A percentile compares a stretch with the other conserved stretches of the same genome.
Conservation (phyloP, 2,113 vertebrate species). For the Cinclus cinclus region DNA sequence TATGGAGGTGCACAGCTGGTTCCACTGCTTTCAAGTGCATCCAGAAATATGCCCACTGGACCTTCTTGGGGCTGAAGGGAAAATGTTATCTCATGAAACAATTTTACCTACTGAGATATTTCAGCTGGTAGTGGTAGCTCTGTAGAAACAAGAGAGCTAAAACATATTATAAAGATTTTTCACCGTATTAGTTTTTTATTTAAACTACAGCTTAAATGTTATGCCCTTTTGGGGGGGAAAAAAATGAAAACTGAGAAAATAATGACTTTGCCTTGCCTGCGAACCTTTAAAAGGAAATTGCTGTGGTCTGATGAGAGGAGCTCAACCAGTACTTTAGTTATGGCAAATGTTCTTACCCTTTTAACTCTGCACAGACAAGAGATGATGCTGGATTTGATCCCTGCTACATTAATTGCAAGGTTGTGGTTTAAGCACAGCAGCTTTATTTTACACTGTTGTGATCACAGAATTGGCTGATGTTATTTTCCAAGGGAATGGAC, state of each 20-base stretch:
- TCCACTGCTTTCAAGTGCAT: slow-evolving; percentile 18
- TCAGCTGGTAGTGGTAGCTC: background rate
- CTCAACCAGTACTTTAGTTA: background rate
- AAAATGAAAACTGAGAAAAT: background rate
- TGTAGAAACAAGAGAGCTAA: background rate
- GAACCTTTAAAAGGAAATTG: background rate
- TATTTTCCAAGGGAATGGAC: background rate
- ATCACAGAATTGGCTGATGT: background rate
- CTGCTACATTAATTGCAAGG: background rate
- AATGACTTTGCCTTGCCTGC: background rate
- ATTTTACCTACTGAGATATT: slow-evolving; percentile 8
- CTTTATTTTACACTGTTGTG: background rate
- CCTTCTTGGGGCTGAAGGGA: background rate
- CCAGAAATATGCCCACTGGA: slow-evolving; percentile 22
- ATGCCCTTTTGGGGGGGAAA: background rate
- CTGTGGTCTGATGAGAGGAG: background rate
- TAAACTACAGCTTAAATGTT: background rate
- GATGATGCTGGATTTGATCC: slow-evolving; percentile 1
- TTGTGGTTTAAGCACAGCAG: background rate
- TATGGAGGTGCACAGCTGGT: slow-evolving; percentile 17
- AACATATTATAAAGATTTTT: background rate
- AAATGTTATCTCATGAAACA: slow-evolving; percentile 18
- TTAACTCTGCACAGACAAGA: background rate
- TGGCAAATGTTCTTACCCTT: background rate
- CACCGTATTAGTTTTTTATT: background rate